phyloP scores from a whole-genome alignment of 1,140 invertebrate genomes.

The Metaphire vulgaris region DNA sequence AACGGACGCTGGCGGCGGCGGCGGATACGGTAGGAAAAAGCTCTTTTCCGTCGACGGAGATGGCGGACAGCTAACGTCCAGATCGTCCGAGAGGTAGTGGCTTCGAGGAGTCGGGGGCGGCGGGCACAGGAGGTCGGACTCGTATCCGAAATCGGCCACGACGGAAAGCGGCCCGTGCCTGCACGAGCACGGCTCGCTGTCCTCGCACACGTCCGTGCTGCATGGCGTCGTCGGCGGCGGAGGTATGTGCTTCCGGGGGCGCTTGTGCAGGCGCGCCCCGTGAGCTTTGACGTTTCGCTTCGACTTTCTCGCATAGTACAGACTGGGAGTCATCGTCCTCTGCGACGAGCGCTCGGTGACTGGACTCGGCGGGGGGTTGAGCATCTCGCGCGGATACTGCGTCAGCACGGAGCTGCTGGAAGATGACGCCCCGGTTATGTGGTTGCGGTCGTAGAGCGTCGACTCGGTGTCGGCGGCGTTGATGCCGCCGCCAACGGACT shows the following conservation, averaged over 20 bases:
- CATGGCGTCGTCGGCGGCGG: slow-evolving; percentile 88
- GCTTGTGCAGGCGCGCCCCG: slow-evolving; percentile 60
- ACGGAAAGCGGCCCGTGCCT: slow-evolving; percentile 32
- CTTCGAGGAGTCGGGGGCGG: slow-evolving; percentile 74
- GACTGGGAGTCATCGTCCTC: slow-evolving; percentile 15
- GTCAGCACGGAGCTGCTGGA: slow-evolving; percentile 59
- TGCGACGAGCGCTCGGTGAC: slow-evolving; percentile 59
- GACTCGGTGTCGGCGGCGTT: background rate
- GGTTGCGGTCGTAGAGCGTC: slow-evolving; percentile 63
- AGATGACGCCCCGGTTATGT: slow-evolving; percentile 71
- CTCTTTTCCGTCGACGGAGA: slow-evolving; percentile 65
- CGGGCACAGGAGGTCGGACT: slow-evolving; percentile 61
- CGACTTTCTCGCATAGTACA: background rate
- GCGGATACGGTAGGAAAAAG: slow-evolving; percentile 67
- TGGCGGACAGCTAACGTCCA: slow-evolving; percentile 64
- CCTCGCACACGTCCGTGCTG: slow-evolving; percentile 85
- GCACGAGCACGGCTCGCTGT: slow-evolving; percentile 53
- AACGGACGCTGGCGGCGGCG: slow-evolving; percentile 60
- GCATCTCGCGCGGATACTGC: slow-evolving; percentile 68
- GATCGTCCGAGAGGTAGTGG: slow-evolving; percentile 62
- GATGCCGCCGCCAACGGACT: background rate
- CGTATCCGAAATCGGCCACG: slow-evolving; percentile 57
- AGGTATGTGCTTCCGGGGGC: slow-evolving; percentile 63
- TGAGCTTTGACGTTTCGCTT: background rate
- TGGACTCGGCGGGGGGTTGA: slow-evolving; percentile 84